Base-by-base conservation (phyloP, 2,113 vertebrate species). In the Petroica traversi region DNA sequence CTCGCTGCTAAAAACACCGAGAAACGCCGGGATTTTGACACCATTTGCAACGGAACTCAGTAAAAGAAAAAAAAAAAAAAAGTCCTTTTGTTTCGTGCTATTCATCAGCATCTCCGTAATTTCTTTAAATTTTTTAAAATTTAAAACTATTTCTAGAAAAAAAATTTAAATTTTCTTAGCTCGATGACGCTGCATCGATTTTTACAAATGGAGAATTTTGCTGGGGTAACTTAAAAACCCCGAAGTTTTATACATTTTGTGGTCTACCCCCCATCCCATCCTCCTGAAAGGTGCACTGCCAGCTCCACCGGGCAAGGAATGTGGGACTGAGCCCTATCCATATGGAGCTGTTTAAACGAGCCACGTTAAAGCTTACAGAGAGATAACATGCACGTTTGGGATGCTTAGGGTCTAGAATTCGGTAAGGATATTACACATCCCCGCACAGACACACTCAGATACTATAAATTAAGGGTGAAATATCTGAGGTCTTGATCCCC, bases 321-420 rank as follows among this genome's bases (percentile, higher is more conserved):
- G 92, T 7, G 82, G 89, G 95, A 52, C 89, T 51, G 89, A 95
- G 90, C 90, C 95, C 88, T 6, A 34, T 55, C 11, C 94, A 93
- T 71, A 92, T 92, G 95, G 96, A 93, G 86, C 58, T 93, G 94
- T 80, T 96, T 96, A 96, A 95, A 95, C 78, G 52, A 97, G 36
- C 92, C 68, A 71, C 82, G 38, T 48, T 95, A 58, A 89, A 92
- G 33, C 93, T 92, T 29, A 26, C 51, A 48, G 10, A 88, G 93
- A 95, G 88, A 94, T 95, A 96, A 96, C 88, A 20, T 5, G 88
- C 85, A 88, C 95, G 74, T 94, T 94, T 85, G 93, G 85, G 95
- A 94, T 93, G 89, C 88, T 96, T 77, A 59, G 63, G 63, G 85
- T 96, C 94, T 67, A 85, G 88, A 96, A 93, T 80, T 95, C 10